Percentiles rank a stretch among this genome's conserved stretches.
These are phyloP conservation scores for Dufourea novaeangliae DNA, from an alignment of 1,140 invertebrate species.

Conservation along the genomic window DNA sequence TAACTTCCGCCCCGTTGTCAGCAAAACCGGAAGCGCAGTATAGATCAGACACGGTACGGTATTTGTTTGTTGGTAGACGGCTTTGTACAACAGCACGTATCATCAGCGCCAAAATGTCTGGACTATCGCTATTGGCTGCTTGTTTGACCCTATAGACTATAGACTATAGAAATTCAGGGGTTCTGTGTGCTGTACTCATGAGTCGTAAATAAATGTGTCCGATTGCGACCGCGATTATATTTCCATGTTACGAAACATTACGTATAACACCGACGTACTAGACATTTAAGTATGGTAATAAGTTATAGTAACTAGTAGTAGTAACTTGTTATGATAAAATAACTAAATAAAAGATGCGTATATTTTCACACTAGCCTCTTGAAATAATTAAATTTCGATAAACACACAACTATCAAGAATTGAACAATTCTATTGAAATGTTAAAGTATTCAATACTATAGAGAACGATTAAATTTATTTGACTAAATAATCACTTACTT, in stretches of 20 bases:
- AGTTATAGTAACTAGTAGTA: no score
- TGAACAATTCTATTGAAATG: no score
- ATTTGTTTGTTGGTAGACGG: constrained; percentile 66
- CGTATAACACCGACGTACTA: no score
- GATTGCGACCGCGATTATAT: not conserved
- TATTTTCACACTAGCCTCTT: no score
- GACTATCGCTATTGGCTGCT: constrained; percentile 64
- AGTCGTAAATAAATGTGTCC: constrained; percentile 14
- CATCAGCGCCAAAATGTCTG: constrained; percentile 75
- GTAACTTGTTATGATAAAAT: no score
- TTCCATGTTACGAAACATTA: not conserved
- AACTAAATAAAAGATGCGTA: no score
- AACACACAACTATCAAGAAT: no score
- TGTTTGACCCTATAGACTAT: constrained; percentile 38
- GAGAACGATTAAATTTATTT: no score
- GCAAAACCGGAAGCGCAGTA: constrained; percentile 54
- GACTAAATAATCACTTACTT: no score
- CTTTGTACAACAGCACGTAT: constrained; percentile 59
- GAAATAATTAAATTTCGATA: no score
- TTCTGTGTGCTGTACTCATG: not conserved
- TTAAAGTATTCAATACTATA: no score
- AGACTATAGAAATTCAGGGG: not conserved
- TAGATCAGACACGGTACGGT: constrained; percentile 36
- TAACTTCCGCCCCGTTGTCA: constrained; percentile 32
- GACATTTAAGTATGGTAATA: no score